A percentile compares a stretch with the other conserved stretches of the same genome.
These are phyloP conservation scores for Leucoraja erinaceus DNA, from an alignment of 2,113 vertebrate species.

Conservation along the genomic window DNA sequence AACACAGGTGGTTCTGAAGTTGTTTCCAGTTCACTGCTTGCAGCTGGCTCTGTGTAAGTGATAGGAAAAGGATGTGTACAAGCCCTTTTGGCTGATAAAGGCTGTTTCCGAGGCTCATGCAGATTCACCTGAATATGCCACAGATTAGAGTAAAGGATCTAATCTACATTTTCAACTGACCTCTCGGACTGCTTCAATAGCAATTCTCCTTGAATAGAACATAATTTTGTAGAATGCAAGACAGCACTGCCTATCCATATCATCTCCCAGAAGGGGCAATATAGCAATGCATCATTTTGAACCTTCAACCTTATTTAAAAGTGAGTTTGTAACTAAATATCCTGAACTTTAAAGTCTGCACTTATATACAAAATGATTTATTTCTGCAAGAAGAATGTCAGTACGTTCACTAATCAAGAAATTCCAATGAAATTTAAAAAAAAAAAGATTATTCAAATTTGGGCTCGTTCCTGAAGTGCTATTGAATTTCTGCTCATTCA, in stretches of 20 bases:
- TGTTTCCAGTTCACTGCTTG: not conserved
- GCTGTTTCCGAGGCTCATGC: not conserved
- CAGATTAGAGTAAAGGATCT: not conserved
- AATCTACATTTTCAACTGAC: not conserved
- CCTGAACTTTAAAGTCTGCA: not conserved
- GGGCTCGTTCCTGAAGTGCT: too few species aligned
- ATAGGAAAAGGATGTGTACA: not conserved
- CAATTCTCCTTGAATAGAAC: not conserved
- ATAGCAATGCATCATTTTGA: not conserved
- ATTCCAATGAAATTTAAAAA: not conserved
- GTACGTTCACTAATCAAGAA: not conserved
- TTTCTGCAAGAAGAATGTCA: not conserved
- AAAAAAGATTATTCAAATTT: not conserved
- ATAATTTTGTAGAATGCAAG: not conserved
- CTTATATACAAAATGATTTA: not conserved
- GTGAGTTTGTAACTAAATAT: not conserved
- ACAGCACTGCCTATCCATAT: not conserved
- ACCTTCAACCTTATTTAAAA: not conserved
- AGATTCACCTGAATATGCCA: not conserved
- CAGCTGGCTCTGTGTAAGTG: not conserved
- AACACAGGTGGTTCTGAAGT: constrained; percentile 11
- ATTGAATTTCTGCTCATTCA: too few species aligned
- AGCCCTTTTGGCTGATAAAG: not conserved
- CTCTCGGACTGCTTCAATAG: not conserved
- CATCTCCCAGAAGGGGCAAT: not conserved